phyloP scores from a whole-genome alignment of 2,113 vertebrate genomes.

The Etheostoma cragini region DNA sequence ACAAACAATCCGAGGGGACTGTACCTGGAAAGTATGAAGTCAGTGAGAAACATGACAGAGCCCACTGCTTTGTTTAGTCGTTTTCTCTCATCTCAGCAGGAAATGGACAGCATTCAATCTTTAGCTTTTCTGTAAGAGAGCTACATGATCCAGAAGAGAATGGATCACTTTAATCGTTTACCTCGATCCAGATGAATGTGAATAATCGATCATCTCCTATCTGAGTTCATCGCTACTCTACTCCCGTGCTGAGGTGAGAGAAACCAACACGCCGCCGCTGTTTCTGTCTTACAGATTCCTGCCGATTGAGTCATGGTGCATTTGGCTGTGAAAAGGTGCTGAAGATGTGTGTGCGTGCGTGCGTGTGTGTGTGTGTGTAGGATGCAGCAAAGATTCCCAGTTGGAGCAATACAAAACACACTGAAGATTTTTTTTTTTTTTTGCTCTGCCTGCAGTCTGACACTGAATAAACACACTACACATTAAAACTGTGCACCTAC shows the following conservation, averaged over 20 bases:
- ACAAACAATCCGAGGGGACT: background rate
- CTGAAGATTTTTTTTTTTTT: conserved; percentile 14
- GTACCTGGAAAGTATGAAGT: background rate
- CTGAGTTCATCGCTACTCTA: background rate
- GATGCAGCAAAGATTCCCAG: conserved; percentile 22
- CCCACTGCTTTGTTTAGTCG: background rate
- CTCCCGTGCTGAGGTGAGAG: background rate
- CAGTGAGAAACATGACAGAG: background rate
- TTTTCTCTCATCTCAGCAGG: background rate
- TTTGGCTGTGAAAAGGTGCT: conserved; percentile 29
- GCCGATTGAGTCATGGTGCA: conserved; percentile 16
- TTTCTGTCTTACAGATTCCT: background rate
- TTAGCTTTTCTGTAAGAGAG: background rate
- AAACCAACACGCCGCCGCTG: background rate
- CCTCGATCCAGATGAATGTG: background rate
- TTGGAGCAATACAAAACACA: conserved; percentile 9
- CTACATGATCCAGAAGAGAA: conserved; percentile 2
- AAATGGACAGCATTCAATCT: background rate
- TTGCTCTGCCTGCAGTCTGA: conserved; percentile 3
- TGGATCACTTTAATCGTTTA: conserved; percentile 11
- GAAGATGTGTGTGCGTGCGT: conserved; percentile 24
- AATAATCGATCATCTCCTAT: background rate
- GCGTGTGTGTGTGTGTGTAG: conserved; percentile 3
- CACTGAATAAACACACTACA: conserved; percentile 24
- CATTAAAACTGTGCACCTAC: background rate